Conservation (phyloP, 2,797 vertebrate genomes). For the Lerista edwardsae region DNA sequence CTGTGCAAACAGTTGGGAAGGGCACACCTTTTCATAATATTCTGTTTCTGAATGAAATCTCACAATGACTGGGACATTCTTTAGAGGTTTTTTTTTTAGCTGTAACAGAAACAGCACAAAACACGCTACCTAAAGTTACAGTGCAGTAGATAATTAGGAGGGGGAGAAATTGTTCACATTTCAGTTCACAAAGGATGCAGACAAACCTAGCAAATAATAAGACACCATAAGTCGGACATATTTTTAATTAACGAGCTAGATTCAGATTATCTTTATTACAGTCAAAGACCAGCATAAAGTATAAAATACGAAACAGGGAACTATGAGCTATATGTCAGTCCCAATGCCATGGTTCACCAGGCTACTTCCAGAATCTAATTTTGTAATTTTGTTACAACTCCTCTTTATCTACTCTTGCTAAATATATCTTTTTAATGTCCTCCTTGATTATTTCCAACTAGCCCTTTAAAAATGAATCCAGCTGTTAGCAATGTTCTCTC, state of each 20-base stretch:
- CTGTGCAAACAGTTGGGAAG: not conserved
- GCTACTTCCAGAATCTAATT: not conserved
- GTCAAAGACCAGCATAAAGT: too few species aligned
- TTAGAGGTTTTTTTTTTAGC: slow-evolving; percentile 1
- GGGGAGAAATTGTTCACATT: not conserved
- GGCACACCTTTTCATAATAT: not conserved
- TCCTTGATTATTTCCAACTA: slow-evolving; percentile 4
- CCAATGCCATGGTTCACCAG: not conserved
- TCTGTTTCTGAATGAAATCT: not conserved
- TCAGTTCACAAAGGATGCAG: not conserved
- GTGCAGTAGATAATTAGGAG: not conserved
- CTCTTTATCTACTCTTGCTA: not conserved
- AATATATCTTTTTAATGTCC: slow-evolving; percentile 3
- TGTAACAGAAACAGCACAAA: not conserved
- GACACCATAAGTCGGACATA: not conserved
- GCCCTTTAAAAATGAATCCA: slow-evolving; percentile 9
- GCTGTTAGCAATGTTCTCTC: slow-evolving; percentile 12
- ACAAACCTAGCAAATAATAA: not conserved
- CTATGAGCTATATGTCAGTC: not conserved
- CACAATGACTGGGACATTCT: not conserved
- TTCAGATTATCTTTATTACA: too few species aligned
- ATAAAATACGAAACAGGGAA: too few species aligned
- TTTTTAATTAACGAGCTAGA: not conserved
- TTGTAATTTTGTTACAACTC: not conserved
- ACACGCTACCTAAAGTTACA: not conserved